Conservation (phyloP, 2,113 vertebrate genomes). For the Melanocharis versteri region DNA sequence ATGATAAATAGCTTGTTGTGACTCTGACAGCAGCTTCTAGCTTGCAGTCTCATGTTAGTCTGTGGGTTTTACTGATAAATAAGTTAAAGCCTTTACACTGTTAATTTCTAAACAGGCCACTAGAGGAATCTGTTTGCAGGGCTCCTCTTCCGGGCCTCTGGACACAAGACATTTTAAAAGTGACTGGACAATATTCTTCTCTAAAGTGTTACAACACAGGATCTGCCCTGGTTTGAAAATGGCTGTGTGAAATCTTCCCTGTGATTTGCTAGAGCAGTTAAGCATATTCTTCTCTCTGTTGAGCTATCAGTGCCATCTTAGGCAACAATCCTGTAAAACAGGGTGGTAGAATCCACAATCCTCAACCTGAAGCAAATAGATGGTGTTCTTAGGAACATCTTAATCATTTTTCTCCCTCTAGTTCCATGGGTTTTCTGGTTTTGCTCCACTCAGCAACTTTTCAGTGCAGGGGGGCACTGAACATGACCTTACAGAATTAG, state of each 20-base stretch:
- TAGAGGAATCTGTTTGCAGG: not conserved
- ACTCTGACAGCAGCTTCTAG: not conserved
- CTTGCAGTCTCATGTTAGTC: not conserved
- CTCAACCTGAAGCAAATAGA: not conserved
- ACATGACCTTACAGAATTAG: conserved; percentile 25
- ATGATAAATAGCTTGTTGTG: not conserved
- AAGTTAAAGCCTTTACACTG: not conserved
- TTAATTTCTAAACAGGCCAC: not conserved
- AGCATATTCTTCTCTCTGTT: not conserved
- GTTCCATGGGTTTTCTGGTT: not conserved
- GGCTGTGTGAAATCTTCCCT: not conserved
- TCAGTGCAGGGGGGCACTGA: not conserved
- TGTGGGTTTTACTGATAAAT: not conserved
- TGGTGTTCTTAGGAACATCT: not conserved
- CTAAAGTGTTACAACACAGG: not conserved
- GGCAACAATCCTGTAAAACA: not conserved
- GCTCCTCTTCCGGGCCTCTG: not conserved
- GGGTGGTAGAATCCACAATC: not conserved
- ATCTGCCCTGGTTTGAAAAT: not conserved
- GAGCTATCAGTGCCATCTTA: not conserved
- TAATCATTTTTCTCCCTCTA: not conserved
- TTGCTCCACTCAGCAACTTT: not conserved
- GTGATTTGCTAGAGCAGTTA: not conserved
- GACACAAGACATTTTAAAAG: not conserved
- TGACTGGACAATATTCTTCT: not conserved